phyloP scores from a whole-genome alignment of 2,113 vertebrate genomes.

The Dicentrarchus labrax region DNA sequence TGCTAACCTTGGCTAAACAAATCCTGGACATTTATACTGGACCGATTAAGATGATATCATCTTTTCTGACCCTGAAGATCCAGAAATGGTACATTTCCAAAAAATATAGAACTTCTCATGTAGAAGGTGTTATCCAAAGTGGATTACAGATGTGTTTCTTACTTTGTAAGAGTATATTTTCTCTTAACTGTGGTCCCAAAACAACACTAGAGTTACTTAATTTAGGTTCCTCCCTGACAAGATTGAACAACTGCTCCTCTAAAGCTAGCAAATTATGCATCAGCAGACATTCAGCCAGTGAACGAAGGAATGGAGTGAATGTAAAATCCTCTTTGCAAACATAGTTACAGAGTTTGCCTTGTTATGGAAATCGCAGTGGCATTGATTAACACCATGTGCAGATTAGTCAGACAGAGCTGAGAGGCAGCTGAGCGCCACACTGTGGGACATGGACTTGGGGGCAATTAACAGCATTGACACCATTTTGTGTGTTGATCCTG shows the following conservation, averaged over 20 bases:
- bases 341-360: conserved; percentile 38
- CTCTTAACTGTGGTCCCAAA: not conserved
- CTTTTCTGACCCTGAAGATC: not conserved
- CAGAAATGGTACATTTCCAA: not conserved
- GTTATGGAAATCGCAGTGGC: conserved; percentile 48
- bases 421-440: conserved; percentile 50
- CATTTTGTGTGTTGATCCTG: conserved; percentile 61
- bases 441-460: conserved; percentile 57
- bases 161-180: not conserved
- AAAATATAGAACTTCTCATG: not conserved
- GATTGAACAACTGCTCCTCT: conserved; percentile 16
- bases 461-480: conserved; percentile 68
- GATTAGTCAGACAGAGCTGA: conserved; percentile 45
- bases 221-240: not conserved
- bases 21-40: not conserved
- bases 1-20: not conserved
- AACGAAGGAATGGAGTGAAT: conserved; percentile 6
- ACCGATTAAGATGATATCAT: not conserved
- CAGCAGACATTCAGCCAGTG: conserved; percentile 4
- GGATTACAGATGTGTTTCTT: not conserved
- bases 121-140: not conserved
- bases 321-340: conserved; percentile 47
- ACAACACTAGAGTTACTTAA: conserved; percentile 2
- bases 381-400: conserved; percentile 53
- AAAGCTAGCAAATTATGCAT: conserved; percentile 15